Conservation (phyloP, 1,140 invertebrate species). For the Drosophila lini region DNA sequence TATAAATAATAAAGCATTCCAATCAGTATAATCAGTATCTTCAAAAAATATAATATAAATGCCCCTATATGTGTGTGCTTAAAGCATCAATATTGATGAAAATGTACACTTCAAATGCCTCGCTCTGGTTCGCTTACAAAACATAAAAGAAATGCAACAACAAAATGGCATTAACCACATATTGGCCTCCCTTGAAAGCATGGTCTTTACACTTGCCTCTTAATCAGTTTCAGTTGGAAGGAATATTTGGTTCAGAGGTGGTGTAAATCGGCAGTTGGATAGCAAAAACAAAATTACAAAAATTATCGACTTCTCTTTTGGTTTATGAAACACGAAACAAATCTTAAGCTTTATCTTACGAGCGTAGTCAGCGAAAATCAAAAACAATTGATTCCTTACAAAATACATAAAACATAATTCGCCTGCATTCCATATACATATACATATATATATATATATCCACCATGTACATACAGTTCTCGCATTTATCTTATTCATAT, state of each 20-base stretch:
- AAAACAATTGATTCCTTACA: slow-evolving; percentile 69
- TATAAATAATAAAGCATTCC: slow-evolving; percentile 71
- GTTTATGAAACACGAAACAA: slow-evolving; percentile 66
- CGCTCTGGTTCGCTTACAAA: slow-evolving; percentile 65
- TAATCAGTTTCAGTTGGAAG: slow-evolving; percentile 17
- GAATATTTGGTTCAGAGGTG: slow-evolving; percentile 38
- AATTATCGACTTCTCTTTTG: slow-evolving; percentile 28
- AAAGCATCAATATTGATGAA: slow-evolving; percentile 72
- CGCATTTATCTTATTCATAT: slow-evolving; percentile 53
- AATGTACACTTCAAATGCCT: slow-evolving; percentile 78
- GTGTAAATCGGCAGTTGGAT: slow-evolving; percentile 35
- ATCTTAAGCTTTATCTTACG: slow-evolving; percentile 56
- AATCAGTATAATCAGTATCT: slow-evolving; percentile 24
- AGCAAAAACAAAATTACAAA: slow-evolving; percentile 27
- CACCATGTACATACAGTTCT: slow-evolving; percentile 71
- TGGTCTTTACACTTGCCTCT: slow-evolving; percentile 36
- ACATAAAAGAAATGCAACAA: slow-evolving; percentile 50
- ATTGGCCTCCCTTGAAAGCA: slow-evolving; percentile 4
- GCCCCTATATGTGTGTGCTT: slow-evolving; percentile 63
- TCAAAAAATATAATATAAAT: slow-evolving; percentile 57
- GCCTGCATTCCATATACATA: slow-evolving; percentile 41
- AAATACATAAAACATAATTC: slow-evolving; percentile 77
- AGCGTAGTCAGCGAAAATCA: slow-evolving; percentile 52
- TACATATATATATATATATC: slow-evolving; percentile 27
- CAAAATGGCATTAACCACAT: neutral